Percentiles rank a stretch among this genome's conserved stretches.
Conservation (phyloP, 1,140 invertebrate genomes). For the Zaprionus ornatus region DNA sequence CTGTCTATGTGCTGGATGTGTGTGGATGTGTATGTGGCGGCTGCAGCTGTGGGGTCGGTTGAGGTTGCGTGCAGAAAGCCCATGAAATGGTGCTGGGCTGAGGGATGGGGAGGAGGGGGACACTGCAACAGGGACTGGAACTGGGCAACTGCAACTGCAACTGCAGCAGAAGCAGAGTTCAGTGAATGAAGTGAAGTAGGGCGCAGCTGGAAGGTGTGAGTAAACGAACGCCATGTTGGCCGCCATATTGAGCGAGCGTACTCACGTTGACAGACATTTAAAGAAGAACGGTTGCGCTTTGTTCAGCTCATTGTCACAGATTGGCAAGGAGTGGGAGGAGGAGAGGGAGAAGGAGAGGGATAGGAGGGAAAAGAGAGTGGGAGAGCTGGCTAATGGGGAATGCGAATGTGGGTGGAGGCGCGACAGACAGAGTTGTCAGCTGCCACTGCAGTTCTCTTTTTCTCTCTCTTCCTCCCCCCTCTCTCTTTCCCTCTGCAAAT, state of each 20-base stretch:
- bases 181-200: slow-evolving; percentile 35
- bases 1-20: slow-evolving; percentile 6
- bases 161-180: not conserved
- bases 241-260: slow-evolving; percentile 75
- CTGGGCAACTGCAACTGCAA: slow-evolving; percentile 34
- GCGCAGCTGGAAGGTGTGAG: slow-evolving; percentile 57
- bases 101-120: not conserved
- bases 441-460: not conserved
- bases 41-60: slow-evolving; percentile 5
- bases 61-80: slow-evolving; percentile 72
- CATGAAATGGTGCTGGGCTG: slow-evolving; percentile 66
- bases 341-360: not conserved
- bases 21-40: slow-evolving; percentile 8
- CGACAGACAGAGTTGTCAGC: slow-evolving; percentile 2
- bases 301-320: slow-evolving; percentile 62
- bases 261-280: slow-evolving; percentile 75
- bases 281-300: slow-evolving; percentile 70
- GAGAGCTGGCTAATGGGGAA: not conserved
- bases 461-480: not conserved
- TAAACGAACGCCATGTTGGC: slow-evolving; percentile 80
- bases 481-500: slow-evolving; percentile 37
- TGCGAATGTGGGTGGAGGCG: not conserved
- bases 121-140: not conserved
- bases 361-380: not conserved
- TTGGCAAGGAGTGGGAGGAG: slow-evolving; percentile 28